Evolutionary conservation across 2,113 vertebrate genomes (phyloP).

Genomic region (Sturnira hondurensis): DNA sequence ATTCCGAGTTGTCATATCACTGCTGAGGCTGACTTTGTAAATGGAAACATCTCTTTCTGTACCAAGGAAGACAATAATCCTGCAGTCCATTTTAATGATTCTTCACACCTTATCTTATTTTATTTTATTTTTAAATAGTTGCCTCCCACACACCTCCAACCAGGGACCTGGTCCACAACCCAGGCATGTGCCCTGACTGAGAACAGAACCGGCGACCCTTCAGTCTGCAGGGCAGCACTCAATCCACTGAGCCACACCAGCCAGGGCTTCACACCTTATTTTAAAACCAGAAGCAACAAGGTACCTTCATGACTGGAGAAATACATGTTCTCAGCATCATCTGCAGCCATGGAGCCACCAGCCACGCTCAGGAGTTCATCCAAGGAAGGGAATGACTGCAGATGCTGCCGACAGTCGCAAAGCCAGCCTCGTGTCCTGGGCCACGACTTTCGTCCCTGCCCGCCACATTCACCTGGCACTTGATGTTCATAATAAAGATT

Average conservation of each 20-base stretch:
- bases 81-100: not conserved
- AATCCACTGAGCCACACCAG: no score
- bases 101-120: not conserved
- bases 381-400: not conserved
- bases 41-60: not conserved
- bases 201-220: no score
- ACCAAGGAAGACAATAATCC: not conserved
- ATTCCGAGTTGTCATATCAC: not conserved
- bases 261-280: not conserved
- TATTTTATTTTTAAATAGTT: no score
- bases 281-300: not conserved
- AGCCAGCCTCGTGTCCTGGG: not conserved
- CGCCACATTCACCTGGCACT: not conserved
- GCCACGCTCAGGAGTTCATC: not conserved
- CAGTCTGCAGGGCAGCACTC: no score
- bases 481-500: not conserved
- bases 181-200: no score
- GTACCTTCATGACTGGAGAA: not conserved
- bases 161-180: no score
- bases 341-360: not conserved
- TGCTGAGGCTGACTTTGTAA: not conserved
- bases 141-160: no score
- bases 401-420: not conserved
- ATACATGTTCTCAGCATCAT: not conserved
- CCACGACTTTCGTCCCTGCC: not conserved